Evolutionary conservation across 2,797 vertebrate genomes (phyloP).

Genomic region (Sebastes oblongus): DNA sequence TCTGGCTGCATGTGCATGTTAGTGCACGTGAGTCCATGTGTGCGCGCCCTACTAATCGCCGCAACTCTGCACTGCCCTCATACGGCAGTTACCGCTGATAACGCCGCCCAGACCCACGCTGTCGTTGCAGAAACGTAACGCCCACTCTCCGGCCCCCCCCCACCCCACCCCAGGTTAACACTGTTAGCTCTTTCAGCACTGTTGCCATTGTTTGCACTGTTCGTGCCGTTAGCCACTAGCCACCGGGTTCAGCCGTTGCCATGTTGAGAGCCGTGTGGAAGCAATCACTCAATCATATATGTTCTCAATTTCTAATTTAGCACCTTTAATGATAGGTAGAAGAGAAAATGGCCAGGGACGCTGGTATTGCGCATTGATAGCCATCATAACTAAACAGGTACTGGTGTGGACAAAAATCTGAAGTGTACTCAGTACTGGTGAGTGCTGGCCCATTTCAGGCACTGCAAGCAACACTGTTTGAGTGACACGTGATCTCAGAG

Average conservation of each 20-base stretch:
- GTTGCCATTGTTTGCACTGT: too few relatives aligned
- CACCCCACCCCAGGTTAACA: not conserved
- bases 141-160: too few relatives aligned
- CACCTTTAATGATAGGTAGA: not conserved
- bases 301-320: too few relatives aligned
- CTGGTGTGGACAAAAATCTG: not conserved
- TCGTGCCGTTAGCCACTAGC: too few relatives aligned
- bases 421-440: too few relatives aligned
- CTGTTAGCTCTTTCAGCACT: not conserved
- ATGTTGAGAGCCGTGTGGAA: too few relatives aligned
- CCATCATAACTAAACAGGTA: not conserved
- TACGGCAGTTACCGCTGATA: not conserved
- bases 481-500: not conserved
- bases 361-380: not conserved
- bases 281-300: too few relatives aligned
- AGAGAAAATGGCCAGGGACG: not conserved
- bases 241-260: too few relatives aligned
- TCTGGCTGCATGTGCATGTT: not conserved
- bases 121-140: too few relatives aligned
- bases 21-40: not conserved
- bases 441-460: too few relatives aligned
- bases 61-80: accelerated
- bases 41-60: accelerated
- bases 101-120: not conserved
- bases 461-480: not conserved